Conservation (phyloP, 1,140 invertebrate species). For the Hypsibius dujardini region DNA sequence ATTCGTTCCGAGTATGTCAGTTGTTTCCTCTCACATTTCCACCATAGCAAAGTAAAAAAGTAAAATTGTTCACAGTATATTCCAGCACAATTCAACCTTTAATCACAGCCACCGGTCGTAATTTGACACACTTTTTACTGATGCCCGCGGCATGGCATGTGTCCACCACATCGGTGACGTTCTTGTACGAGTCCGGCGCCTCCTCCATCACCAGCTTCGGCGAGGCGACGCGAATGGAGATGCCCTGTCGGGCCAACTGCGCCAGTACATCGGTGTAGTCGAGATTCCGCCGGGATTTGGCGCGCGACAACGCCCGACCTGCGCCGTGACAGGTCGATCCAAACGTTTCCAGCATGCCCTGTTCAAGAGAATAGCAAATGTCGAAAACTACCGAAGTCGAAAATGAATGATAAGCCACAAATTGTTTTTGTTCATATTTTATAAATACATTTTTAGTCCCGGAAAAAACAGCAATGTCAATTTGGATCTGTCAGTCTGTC, state of each 20-base stretch:
- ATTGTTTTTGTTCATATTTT: too few relatives aligned
- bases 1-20: too few relatives aligned
- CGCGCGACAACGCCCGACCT: constrained; percentile 81
- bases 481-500: too few relatives aligned
- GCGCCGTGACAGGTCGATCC: constrained; percentile 99
- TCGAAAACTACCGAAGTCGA: too few relatives aligned
- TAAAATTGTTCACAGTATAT: too few relatives aligned
- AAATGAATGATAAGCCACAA: too few relatives aligned
- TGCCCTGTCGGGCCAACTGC: constrained; percentile 72
- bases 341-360: constrained; percentile 94
- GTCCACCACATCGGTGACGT: constrained; percentile 97
- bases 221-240: constrained; percentile 90
- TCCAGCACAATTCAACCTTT: too few relatives aligned
- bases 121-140: constrained; percentile 89
- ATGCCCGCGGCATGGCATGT: constrained; percentile 95
- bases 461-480: too few relatives aligned
- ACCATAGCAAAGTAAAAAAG: too few relatives aligned
- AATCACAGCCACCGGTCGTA: constrained; percentile 94
- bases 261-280: constrained; percentile 77
- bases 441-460: too few relatives aligned
- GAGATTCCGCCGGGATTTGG: constrained; percentile 85
- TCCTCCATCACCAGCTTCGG: constrained; percentile 99
- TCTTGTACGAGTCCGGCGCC: constrained; percentile 97
- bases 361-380: too few relatives aligned
- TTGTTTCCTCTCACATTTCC: too few relatives aligned